Evolutionary conservation across 2,113 vertebrate species (phyloP).

Genomic region (Rhagologus leucostigma): DNA sequence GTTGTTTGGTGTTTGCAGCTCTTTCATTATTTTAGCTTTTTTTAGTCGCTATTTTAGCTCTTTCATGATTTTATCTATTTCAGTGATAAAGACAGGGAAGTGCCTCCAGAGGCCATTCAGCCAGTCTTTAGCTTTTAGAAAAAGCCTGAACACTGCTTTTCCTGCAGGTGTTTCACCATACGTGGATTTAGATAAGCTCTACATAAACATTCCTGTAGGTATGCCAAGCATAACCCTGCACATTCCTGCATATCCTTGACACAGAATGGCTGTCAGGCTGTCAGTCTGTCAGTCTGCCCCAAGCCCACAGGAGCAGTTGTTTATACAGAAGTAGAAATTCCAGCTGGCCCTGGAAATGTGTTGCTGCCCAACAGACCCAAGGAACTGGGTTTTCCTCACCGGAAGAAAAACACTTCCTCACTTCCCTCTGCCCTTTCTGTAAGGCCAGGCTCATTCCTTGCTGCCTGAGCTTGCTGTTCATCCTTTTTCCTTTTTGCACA

Average conservation of each 20-base stretch:
- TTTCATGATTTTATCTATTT: neutral
- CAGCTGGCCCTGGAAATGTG: neutral
- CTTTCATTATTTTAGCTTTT: neutral
- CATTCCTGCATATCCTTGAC: neutral
- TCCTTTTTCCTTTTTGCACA: neutral
- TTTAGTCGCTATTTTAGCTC: neutral
- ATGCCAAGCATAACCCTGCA: rapidly evolving
- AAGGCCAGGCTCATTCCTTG: neutral
- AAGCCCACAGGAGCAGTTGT: neutral
- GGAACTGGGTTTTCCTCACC: neutral
- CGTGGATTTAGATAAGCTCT: rapidly evolving
- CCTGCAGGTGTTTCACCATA: neutral
- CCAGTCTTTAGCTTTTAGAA: neutral
- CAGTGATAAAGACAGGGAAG: neutral
- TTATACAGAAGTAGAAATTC: neutral
- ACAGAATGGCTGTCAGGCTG: neutral
- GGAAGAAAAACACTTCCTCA: neutral
- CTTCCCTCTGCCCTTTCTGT: neutral
- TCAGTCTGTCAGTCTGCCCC: neutral
- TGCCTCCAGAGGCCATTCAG: neutral
- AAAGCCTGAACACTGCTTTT: neutral
- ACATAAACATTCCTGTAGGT: neutral
- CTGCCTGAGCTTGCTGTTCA: neutral
- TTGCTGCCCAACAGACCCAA: neutral
- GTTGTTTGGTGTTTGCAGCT: neutral